A percentile compares a stretch with the other conserved stretches of the same genome.
Conservation (phyloP, 2,797 vertebrate genomes). For the Micrastur ruficollis region DNA sequence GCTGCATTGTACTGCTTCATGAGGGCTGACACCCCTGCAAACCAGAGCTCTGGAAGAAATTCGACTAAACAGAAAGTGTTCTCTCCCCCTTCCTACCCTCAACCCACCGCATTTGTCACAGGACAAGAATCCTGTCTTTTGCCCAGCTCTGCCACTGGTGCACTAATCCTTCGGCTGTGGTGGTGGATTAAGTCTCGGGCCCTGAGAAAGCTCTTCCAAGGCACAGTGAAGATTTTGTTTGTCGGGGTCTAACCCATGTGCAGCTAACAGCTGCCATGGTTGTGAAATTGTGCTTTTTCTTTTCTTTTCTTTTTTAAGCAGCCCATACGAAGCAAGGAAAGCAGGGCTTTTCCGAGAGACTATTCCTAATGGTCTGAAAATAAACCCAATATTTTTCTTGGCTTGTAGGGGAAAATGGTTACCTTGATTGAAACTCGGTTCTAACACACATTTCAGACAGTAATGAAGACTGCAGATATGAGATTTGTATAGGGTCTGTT, state of each 20-base stretch:
- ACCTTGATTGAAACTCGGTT: conserved; percentile 53
- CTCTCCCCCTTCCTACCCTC: neutral
- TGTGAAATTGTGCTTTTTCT: conserved; percentile 4
- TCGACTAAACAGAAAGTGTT: neutral
- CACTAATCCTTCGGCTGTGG: neutral
- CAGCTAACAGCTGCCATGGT: neutral
- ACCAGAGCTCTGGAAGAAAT: neutral
- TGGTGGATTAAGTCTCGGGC: neutral
- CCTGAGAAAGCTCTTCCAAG: conserved; percentile 15
- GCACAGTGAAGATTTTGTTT: conserved; percentile 22
- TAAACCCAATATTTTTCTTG: conserved; percentile 60
- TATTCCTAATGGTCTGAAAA: conserved; percentile 61
- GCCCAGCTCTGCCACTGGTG: neutral
- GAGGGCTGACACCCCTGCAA: neutral
- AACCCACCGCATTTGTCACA: neutral
- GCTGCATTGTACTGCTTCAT: neutral
- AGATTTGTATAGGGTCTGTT: neutral
- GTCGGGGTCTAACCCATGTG: neutral
- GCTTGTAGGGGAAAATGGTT: conserved; percentile 35
- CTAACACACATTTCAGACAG: conserved; percentile 27
- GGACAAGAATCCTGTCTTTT: neutral
- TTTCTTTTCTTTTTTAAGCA: neutral
- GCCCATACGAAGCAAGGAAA: conserved; percentile 20
- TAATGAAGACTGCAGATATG: conserved; percentile 49
- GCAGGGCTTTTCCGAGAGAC: conserved; percentile 5